Evolutionary conservation across 2,113 vertebrate species (phyloP), one percentile per base, ranked within the genome.

Genomic region (Canis aureus): DNA sequence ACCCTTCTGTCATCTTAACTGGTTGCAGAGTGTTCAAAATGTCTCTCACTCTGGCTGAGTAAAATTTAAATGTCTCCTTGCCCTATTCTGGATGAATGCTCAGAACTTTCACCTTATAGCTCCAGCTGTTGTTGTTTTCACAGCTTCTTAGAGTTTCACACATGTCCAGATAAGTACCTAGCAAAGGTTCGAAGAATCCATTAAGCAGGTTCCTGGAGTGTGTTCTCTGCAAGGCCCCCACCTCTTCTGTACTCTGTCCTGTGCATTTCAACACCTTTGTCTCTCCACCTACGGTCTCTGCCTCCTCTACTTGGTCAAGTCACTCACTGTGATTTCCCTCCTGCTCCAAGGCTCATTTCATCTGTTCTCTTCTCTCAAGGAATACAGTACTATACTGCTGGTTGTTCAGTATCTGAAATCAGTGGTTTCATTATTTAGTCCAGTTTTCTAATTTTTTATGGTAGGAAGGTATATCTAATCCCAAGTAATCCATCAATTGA

Each of bases 351-450:
- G 7, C 27, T 7, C 1, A 19, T 2, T 19, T 60, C 5, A 0
- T 12, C 16, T 10, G 0, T 4, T 20, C 19, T 55, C 29, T 38
- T 78, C 78, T 67, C 62, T 20, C 38, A 27, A 16, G 55, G 32
- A n/a, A 49, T 15, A n/a, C 19, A 53, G 25, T 1, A 2, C 3
- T 7, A 27, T 1, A 13, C n/a, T 11, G 0, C 27, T 12, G 60
- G 20, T 5, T 71, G 3, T 35, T 64, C 55, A n/a, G 16, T 11
- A 27, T 71, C 49, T 17, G 29, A n/a, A 82, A 8, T 22, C 27
- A 67, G 16, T 19, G 49, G 3, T 35, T 66, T 20, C 17, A 15
- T 91, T 62, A 2, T 6, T 80, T 55, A 29, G 27, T 12, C 4
- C 29, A 38, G 7, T 13, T 57, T 78, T 25, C 49, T 22, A 62